Evolutionary conservation across 2,797 vertebrate genomes (phyloP).

Genomic region (Parauchenoglanis punctatus): DNA sequence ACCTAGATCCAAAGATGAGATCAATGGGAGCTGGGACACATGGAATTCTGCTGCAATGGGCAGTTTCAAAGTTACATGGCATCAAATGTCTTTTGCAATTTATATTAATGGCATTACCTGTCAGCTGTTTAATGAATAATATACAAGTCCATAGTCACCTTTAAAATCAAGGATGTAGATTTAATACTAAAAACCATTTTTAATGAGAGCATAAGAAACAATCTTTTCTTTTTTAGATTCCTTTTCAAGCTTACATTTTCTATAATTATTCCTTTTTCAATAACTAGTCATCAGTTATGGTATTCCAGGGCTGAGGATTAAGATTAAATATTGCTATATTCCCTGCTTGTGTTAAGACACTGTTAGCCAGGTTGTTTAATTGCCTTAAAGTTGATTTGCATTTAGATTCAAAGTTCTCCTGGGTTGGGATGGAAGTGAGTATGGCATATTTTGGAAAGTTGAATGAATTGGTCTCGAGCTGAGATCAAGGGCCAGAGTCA

Average conservation of each 20-base stretch:
- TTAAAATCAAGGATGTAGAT: constrained; percentile 21
- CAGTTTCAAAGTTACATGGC: constrained; percentile 41
- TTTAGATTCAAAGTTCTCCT: constrained; percentile 60
- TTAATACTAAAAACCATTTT: constrained; percentile 1
- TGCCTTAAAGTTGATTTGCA: constrained; percentile 59
- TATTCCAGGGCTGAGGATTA: constrained; percentile 6
- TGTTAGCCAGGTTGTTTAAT: constrained; percentile 55
- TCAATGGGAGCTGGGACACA: constrained; percentile 55
- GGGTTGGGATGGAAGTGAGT: constrained; percentile 49
- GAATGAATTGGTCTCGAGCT: constrained; percentile 57
- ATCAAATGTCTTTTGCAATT: constrained; percentile 23
- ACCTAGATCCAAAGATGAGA: constrained; percentile 57
- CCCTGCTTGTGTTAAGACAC: constrained; percentile 45
- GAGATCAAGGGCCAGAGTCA: constrained; percentile 50
- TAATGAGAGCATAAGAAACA: background rate
- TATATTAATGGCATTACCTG: constrained; percentile 27
- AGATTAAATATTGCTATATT: constrained; percentile 39
- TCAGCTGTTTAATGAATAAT: constrained; percentile 19
- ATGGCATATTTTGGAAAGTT: constrained; percentile 49
- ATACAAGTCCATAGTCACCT: constrained; percentile 1
- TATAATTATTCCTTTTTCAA: constrained; percentile 24
- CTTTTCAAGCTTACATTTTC: background rate
- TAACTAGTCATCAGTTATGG: background rate
- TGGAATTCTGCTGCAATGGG: constrained; percentile 50
- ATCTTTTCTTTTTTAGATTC: background rate